phyloP scores from a whole-genome alignment of 1,140 invertebrate species.

The Metaphire vulgaris region DNA sequence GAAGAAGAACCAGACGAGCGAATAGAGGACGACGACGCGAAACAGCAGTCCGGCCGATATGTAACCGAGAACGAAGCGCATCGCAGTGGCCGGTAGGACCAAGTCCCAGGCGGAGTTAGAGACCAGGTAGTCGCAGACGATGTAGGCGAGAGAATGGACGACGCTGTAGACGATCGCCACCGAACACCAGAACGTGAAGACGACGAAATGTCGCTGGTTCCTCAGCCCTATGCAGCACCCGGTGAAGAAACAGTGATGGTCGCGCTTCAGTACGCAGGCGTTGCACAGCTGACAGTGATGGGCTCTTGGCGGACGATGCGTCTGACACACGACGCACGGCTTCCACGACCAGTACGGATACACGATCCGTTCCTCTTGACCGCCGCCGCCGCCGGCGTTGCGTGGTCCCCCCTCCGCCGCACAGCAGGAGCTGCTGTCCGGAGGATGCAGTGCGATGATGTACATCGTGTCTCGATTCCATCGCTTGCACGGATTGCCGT shows the following conservation, averaged over 20 bases:
- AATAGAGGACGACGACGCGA: constrained; percentile 27
- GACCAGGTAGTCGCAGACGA: constrained; percentile 12
- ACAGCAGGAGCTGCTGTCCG: not conserved
- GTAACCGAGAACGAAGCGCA: constrained; percentile 20
- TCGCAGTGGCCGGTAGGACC: constrained; percentile 22
- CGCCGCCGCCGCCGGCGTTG: not conserved
- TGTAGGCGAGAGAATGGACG: constrained; percentile 20
- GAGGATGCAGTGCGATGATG: constrained; percentile 14
- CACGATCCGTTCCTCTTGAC: constrained; percentile 2
- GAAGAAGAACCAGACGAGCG: constrained; percentile 25
- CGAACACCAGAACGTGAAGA: constrained; percentile 27
- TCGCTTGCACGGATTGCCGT: not conserved
- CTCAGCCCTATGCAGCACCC: constrained; percentile 80
- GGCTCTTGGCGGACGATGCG: constrained; percentile 35
- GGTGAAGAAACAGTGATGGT: constrained; percentile 89
- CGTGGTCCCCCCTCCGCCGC: not conserved
- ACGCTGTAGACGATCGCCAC: constrained; percentile 22
- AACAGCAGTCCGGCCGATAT: not conserved
- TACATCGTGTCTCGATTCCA: constrained; percentile 22
- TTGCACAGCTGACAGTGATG: constrained; percentile 40
- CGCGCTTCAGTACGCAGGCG: constrained; percentile 56
- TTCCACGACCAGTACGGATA: constrained; percentile 32
- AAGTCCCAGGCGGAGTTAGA: constrained; percentile 15
- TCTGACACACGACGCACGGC: constrained; percentile 23
- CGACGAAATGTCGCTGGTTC: constrained; percentile 79